These are phyloP conservation scores for Hyperoodon ampullatus DNA, from an alignment of 2,113 vertebrate species.

Conservation along the genomic window DNA sequence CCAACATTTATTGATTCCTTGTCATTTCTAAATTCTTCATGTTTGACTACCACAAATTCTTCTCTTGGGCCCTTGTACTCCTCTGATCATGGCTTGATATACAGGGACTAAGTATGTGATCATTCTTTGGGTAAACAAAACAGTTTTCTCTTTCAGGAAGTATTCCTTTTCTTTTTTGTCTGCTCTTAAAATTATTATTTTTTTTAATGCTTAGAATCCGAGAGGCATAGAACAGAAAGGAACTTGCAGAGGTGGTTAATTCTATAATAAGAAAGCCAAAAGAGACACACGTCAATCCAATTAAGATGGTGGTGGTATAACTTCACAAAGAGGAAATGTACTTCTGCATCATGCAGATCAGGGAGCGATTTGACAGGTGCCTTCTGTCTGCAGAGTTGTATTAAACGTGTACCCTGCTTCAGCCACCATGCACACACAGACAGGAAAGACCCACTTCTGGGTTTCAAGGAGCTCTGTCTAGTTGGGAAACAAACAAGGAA, in stretches of 20 bases:
- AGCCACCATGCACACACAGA: too few species aligned
- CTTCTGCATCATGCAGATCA: too few species aligned
- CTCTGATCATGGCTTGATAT: background rate
- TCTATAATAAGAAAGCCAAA: background rate
- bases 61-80: background rate
- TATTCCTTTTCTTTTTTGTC: background rate
- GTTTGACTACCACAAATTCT: background rate
- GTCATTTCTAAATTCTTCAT: background rate
- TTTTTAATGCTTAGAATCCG: background rate
- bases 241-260: background rate
- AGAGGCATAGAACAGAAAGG: background rate
- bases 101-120: background rate
- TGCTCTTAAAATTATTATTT: background rate
- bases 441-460: background rate
- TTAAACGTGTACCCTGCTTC: rapidly evolving
- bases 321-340: background rate
- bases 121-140: background rate
- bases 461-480: background rate
- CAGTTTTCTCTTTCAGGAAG: background rate
- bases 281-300: background rate
- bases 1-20: background rate
- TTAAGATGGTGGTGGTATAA: background rate
- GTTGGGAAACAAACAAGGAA: background rate
- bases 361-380: rapidly evolving
- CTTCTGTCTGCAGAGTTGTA: rapidly evolving